Percentiles rank a stretch among this genome's conserved stretches.
Conservation (phyloP, 1,140 invertebrate species). For the Melanaphis sacchari region DNA sequence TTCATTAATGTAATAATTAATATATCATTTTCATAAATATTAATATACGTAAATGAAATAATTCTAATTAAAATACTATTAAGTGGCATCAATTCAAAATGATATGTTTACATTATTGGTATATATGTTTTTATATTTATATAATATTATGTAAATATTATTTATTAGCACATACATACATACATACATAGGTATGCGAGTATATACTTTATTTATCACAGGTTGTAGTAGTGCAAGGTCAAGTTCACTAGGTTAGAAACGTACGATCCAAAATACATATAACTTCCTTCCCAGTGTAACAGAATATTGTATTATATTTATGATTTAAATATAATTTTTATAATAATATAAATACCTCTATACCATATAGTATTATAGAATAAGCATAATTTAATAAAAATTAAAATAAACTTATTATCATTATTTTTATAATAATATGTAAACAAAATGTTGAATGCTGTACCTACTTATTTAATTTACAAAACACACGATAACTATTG, state of each 20-base stretch:
- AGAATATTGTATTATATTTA: not conserved
- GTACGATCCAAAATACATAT: not conserved
- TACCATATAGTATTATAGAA: not conserved
- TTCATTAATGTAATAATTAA: not conserved
- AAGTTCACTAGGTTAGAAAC: conserved; percentile 42
- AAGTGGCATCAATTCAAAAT: not conserved
- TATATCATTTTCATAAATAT: not conserved
- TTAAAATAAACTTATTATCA: not conserved
- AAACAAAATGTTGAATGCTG: not conserved
- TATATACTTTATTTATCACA: not conserved
- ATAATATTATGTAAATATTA: not conserved
- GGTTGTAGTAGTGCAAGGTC: conserved; percentile 25
- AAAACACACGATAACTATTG: not conserved
- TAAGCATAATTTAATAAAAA: not conserved
- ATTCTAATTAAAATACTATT: not conserved
- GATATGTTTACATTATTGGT: not conserved
- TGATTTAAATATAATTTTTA: not conserved
- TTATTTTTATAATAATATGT: not conserved
- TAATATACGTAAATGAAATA: not conserved
- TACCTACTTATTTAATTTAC: not conserved
- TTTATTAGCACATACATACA: not conserved
- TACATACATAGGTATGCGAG: not conserved
- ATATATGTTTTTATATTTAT: not conserved
- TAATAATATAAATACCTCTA: not conserved
- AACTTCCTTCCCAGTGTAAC: not conserved